Percentiles rank a stretch among this genome's conserved stretches.
Evolutionary conservation across 2,888 invertebrate species (phyloP).

Genomic region (Mythimna pallens): DNA sequence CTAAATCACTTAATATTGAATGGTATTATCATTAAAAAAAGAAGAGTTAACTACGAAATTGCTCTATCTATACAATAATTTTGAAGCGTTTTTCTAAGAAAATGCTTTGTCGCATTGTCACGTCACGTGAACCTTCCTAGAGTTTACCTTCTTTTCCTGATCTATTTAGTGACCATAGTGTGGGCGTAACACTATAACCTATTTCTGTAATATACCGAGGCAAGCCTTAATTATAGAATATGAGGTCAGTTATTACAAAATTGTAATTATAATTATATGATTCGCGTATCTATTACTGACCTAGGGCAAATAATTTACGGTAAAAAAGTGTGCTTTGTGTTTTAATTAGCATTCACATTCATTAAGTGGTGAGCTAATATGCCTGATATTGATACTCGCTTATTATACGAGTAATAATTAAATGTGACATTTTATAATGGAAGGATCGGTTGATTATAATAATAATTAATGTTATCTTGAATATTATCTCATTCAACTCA

Average conservation of each 20-base stretch:
- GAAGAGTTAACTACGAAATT: no score
- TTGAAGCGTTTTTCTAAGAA: not conserved
- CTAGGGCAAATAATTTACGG: not conserved
- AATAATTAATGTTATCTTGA: not conserved
- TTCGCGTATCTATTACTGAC: slow-evolving; percentile 25
- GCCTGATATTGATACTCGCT: not conserved
- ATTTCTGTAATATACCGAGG: slow-evolving; percentile 17
- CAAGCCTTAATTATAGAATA: slow-evolving; percentile 23
- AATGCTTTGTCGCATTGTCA: not conserved
- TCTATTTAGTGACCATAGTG: not conserved
- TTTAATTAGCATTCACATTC: not conserved
- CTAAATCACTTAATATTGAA: no score
- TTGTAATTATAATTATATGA: slow-evolving; percentile 8
- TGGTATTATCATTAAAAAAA: no score
- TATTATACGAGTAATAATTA: not conserved
- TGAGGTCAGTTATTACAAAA: slow-evolving; percentile 24
- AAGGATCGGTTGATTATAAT: not conserved
- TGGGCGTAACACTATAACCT: slow-evolving; percentile 21
- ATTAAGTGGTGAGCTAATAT: not conserved
- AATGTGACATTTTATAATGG: not conserved
- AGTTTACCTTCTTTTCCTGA: not conserved
- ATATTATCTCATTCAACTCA: not conserved
- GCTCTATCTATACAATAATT: not conserved
- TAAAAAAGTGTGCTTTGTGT: not conserved
- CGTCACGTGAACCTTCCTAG: rapidly evolving